phyloP scores from a whole-genome alignment of 64 coral and sea anemone species.

The Porites lutea region DNA sequence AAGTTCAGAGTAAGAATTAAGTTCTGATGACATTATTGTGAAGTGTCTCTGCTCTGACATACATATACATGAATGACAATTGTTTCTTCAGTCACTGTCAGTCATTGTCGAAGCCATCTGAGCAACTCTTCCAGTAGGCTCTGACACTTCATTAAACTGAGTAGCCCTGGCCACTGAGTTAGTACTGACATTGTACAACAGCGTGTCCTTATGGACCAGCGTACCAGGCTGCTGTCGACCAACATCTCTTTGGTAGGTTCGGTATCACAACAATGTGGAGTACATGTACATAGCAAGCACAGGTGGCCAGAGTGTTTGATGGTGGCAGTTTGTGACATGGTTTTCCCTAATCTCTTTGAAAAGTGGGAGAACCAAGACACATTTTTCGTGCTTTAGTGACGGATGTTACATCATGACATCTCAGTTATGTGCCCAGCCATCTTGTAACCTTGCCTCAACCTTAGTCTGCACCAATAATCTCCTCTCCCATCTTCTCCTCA shows the following conservation, averaged over 20 bases:
- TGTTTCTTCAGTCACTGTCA: constrained; percentile 40
- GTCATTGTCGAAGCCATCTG: constrained; percentile 38
- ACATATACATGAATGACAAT: constrained; percentile 20
- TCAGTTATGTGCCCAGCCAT: neutral
- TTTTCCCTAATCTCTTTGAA: constrained; percentile 16
- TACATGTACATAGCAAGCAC: neutral
- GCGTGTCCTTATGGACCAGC: constrained; percentile 37
- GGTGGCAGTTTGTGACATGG: constrained; percentile 1
- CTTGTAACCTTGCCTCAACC: neutral
- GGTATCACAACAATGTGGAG: constrained; percentile 4
- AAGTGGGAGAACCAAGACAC: constrained; percentile 22
- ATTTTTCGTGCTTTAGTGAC: neutral
- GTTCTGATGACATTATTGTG: neutral
- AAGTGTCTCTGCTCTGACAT: neutral
- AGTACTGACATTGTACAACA: neutral
- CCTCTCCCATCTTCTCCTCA: too few relatives aligned
- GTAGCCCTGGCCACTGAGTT: neutral
- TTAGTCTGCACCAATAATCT: too few relatives aligned
- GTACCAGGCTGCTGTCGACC: neutral
- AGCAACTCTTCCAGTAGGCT: neutral
- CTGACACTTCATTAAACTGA: neutral
- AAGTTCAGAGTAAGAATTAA: neutral
- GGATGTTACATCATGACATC: neutral
- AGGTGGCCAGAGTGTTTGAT: constrained; percentile 47
- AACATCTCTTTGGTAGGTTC: constrained; percentile 31